Evolutionary conservation across 1,140 invertebrate species (phyloP).

Genomic region (Heliconius hermathena): DNA sequence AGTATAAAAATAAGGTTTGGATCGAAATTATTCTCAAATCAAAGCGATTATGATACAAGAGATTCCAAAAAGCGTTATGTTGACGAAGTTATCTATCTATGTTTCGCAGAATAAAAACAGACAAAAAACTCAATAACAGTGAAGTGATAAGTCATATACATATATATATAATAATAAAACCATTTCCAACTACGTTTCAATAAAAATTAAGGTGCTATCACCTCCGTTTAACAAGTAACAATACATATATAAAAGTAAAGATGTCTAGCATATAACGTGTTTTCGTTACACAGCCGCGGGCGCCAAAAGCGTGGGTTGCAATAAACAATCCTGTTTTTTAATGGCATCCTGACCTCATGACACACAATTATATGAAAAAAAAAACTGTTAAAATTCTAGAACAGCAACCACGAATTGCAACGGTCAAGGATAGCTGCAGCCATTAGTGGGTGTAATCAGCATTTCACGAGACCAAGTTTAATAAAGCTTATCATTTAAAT

Average conservation of each 20-base stretch:
- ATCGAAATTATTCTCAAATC: too few relatives aligned
- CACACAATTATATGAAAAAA: constrained; percentile 8
- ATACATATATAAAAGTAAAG: neutral
- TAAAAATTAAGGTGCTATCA: neutral
- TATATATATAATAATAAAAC: too few relatives aligned
- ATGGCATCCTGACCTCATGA: constrained; percentile 20
- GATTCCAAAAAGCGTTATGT: too few relatives aligned
- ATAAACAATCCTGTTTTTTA: constrained; percentile 9
- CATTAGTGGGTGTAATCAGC: neutral
- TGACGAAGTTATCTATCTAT: too few relatives aligned
- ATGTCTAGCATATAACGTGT: neutral
- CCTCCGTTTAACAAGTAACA: neutral
- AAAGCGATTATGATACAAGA: too few relatives aligned
- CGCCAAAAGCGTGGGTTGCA: neutral
- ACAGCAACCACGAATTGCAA: neutral
- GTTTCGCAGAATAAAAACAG: too few relatives aligned
- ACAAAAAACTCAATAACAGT: too few relatives aligned
- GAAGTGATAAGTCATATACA: too few relatives aligned
- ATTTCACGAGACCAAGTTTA: neutral
- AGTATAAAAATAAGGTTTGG: too few relatives aligned
- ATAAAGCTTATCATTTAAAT: neutral
- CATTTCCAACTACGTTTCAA: too few relatives aligned
- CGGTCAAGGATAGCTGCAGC: constrained; percentile 18
- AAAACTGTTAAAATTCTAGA: neutral
- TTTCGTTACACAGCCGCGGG: neutral